phyloP scores from a whole-genome alignment of 2,113 vertebrate species.

The Percopsis transmontana region DNA sequence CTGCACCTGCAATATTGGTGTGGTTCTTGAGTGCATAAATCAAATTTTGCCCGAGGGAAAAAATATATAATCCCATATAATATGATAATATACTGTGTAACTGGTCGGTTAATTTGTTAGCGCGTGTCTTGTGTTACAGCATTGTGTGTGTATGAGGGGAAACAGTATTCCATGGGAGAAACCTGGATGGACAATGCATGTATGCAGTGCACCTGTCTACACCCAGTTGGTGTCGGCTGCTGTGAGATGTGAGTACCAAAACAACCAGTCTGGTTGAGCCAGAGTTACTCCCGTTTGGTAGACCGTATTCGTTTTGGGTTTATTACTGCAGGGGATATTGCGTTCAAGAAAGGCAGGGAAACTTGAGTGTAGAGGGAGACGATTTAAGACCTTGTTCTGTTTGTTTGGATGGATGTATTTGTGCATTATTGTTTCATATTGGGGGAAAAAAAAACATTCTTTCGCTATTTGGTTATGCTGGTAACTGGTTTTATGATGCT shows the following conservation, averaged over 20 bases:
- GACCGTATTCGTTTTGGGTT: no score
- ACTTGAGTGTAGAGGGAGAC: no score
- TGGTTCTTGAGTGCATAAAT: neutral
- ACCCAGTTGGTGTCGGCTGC: slow-evolving; percentile 91
- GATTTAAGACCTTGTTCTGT: no score
- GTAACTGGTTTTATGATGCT: no score
- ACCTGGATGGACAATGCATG: slow-evolving; percentile 89
- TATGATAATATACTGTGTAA: neutral
- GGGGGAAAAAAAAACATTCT: neutral
- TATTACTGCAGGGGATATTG: no score
- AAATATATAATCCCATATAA: no score
- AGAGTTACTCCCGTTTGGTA: neutral
- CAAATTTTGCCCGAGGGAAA: neutral
- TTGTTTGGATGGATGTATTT: no score
- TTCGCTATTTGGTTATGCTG: neutral
- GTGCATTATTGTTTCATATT: no score
- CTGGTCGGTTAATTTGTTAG: neutral
- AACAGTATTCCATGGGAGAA: slow-evolving; percentile 85
- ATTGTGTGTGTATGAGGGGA: slow-evolving; percentile 82
- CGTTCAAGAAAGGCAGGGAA: no score
- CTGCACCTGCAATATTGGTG: neutral
- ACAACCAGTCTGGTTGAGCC: slow-evolving; percentile 6
- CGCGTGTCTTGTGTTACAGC: slow-evolving; percentile 69
- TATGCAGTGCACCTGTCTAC: slow-evolving; percentile 92
- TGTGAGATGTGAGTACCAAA: slow-evolving; percentile 88